These are phyloP conservation scores for Acrocephalus scirpaceus DNA, from an alignment of 2,797 vertebrate species.

Conservation along the genomic window DNA sequence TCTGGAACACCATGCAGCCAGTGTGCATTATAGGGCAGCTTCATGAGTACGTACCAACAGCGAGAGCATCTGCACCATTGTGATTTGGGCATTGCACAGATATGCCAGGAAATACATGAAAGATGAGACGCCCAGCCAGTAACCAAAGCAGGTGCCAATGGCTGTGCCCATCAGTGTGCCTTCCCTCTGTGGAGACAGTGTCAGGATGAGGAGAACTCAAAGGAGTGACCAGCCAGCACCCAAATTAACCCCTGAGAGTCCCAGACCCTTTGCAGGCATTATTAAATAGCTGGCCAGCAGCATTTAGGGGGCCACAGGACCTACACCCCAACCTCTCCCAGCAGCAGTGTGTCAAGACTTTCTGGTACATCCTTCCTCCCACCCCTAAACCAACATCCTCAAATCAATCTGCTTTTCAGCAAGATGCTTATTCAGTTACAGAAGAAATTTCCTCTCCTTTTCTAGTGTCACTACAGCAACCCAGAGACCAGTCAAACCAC, in stretches of 20 bases:
- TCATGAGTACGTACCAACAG: slow-evolving; percentile 86
- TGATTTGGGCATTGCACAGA: slow-evolving; percentile 95
- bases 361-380: background rate
- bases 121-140: slow-evolving; percentile 95
- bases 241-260: background rate
- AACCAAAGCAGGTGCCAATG: slow-evolving; percentile 96
- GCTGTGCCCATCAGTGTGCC: slow-evolving; percentile 98
- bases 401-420: background rate
- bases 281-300: background rate
- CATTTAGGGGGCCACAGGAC: background rate
- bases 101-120: slow-evolving; percentile 96
- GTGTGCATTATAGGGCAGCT: background rate
- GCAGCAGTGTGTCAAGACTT: background rate
- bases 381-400: background rate
- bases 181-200: slow-evolving; percentile 84
- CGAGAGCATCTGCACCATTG: slow-evolving; percentile 95
- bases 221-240: background rate
- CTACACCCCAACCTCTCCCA: background rate
- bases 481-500: background rate
- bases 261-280: background rate
- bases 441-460: background rate
- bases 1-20: background rate
- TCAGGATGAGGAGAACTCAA: background rate
- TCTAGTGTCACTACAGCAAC: background rate
- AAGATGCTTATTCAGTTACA: background rate